Evolutionary conservation across 2,888 invertebrate species (phyloP).

Genomic region (Lamproptera curius): DNA sequence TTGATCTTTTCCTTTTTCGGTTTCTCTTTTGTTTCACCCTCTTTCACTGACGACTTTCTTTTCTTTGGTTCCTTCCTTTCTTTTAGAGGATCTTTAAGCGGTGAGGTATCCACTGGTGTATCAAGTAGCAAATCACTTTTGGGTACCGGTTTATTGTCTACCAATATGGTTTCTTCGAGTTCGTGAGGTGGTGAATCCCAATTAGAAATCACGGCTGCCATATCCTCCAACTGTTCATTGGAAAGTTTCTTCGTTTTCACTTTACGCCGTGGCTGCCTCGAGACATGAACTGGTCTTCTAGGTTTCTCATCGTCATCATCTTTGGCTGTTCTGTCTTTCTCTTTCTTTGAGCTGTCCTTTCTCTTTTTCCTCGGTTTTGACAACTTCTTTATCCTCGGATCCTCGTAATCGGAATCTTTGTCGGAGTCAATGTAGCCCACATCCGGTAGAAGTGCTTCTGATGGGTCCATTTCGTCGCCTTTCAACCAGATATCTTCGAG

Average conservation of each 20-base stretch:
- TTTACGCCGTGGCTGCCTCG: conserved; percentile 32
- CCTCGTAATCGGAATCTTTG: conserved; percentile 66
- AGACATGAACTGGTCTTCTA: conserved; percentile 27
- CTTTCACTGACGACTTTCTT: conserved; percentile 43
- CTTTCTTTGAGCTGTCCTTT: conserved; percentile 44
- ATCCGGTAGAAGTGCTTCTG: conserved; percentile 66
- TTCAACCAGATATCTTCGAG: conserved; percentile 89
- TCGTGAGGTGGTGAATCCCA: conserved; percentile 61
- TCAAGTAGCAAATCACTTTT: conserved; percentile 27
- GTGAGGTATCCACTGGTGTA: not conserved
- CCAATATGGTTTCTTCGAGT: conserved; percentile 29
- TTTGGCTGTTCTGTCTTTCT: conserved; percentile 32
- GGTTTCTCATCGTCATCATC: conserved; percentile 26
- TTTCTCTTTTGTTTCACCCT: conserved; percentile 39
- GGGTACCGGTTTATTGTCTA: conserved; percentile 32
- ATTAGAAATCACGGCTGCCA: conserved; percentile 54
- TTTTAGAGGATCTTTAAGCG: conserved; percentile 12
- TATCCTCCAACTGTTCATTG: conserved; percentile 48
- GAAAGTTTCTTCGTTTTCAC: conserved; percentile 57
- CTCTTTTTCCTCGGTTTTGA: conserved; percentile 45
- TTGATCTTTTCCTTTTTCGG: conserved; percentile 36
- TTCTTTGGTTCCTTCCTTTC: conserved; percentile 50
- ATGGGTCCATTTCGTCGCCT: conserved; percentile 85
- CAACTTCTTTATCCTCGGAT: conserved; percentile 43
- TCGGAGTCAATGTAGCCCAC: conserved; percentile 71